A percentile compares a stretch with the other conserved stretches of the same genome.
Evolutionary conservation across 2,797 vertebrate species (phyloP).

Genomic region (Bryconaethiops microstoma): DNA sequence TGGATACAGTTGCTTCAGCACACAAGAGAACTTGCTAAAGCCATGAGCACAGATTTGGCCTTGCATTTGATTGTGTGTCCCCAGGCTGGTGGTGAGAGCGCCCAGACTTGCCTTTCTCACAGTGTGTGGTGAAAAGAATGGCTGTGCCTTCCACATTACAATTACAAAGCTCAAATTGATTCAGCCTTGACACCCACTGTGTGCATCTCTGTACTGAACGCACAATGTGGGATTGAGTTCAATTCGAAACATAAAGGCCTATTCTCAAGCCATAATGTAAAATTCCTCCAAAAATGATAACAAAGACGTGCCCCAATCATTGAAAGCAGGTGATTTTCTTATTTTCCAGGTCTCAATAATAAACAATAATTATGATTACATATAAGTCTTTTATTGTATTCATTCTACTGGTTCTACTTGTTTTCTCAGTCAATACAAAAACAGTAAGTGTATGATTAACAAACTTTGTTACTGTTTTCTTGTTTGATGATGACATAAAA

Average conservation of each 20-base stretch:
- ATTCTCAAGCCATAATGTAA: slow-evolving; percentile 26
- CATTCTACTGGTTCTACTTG: not conserved
- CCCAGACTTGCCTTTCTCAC: slow-evolving; percentile 48
- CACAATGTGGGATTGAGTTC: slow-evolving; percentile 35
- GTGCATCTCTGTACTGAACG: slow-evolving; percentile 20
- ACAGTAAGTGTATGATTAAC: not conserved
- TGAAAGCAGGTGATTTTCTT: not conserved
- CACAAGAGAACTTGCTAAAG: slow-evolving; percentile 2
- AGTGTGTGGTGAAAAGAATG: slow-evolving; percentile 40
- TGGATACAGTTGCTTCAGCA: not conserved
- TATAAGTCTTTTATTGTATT: too few species aligned
- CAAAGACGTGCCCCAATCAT: slow-evolving; percentile 22
- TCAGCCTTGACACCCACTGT: slow-evolving; percentile 49
- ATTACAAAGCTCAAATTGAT: slow-evolving; percentile 50
- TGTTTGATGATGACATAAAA: not conserved
- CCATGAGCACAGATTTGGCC: slow-evolving; percentile 18
- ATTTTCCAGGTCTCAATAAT: not conserved
- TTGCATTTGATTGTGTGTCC: slow-evolving; percentile 35
- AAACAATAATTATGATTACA: not conserved
- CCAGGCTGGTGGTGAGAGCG: slow-evolving; percentile 37
- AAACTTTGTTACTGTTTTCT: not conserved
- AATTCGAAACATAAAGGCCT: slow-evolving; percentile 36
- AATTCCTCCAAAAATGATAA: slow-evolving; percentile 6
- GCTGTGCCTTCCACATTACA: slow-evolving; percentile 49
- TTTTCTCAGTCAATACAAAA: not conserved